A percentile compares a stretch with the other conserved stretches of the same genome.
Evolutionary conservation across 2,888 invertebrate species (phyloP).

Genomic region (Clanis bilineata): DNA sequence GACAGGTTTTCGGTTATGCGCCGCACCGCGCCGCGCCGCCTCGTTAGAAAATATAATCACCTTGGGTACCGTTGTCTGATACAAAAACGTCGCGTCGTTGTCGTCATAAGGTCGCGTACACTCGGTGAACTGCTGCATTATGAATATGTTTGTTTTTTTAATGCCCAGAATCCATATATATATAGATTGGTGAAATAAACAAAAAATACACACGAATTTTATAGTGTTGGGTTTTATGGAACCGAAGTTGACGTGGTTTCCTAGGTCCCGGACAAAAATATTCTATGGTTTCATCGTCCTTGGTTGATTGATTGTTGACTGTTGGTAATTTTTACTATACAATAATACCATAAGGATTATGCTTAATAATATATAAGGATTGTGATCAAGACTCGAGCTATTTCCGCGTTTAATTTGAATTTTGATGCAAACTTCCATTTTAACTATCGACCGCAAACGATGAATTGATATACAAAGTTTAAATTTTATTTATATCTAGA

Average conservation of each 20-base stretch:
- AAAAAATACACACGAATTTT: neutral
- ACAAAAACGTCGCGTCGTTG: neutral
- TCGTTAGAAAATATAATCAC: neutral
- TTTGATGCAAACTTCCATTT: too few species aligned
- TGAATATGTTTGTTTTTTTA: neutral
- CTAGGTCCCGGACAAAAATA: too few species aligned
- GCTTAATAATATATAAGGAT: too few species aligned
- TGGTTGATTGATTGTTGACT: too few species aligned
- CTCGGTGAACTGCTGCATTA: neutral
- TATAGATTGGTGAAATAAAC: neutral
- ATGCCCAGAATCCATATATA: neutral
- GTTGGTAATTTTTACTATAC: too few species aligned
- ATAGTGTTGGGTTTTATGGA: neutral
- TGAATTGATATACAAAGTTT: neutral
- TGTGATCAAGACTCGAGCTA: too few species aligned
- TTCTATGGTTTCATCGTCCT: too few species aligned
- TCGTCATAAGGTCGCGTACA: neutral
- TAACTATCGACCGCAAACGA: too few species aligned
- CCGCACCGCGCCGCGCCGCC: neutral
- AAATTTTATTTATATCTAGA: neutral
- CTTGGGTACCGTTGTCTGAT: neutral
- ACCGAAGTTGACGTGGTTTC: too few species aligned
- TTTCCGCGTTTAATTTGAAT: too few species aligned
- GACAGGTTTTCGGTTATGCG: slow-evolving; percentile 10
- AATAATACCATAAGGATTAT: too few species aligned